These are phyloP conservation scores for Acestrorhynchus altus DNA, from an alignment of 2,797 vertebrate species.

Conservation along the genomic window DNA sequence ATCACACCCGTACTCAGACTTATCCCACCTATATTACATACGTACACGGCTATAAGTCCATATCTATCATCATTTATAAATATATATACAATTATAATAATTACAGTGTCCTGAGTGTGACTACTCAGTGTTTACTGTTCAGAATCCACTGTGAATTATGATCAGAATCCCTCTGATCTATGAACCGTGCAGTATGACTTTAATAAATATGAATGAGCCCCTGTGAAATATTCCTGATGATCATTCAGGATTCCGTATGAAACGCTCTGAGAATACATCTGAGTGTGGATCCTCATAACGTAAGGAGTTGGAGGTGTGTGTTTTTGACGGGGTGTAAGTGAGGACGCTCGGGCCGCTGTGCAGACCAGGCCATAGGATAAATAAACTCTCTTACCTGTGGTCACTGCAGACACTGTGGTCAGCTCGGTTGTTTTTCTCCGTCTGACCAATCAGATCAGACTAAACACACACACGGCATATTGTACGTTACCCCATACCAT, in stretches of 20 bases:
- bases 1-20: neutral
- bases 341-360: slow-evolving; percentile 5
- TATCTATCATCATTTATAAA: too few species aligned
- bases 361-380: slow-evolving; percentile 41
- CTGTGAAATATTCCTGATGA: too few species aligned
- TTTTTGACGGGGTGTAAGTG: neutral
- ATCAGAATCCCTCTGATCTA: too few species aligned
- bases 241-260: neutral
- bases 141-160: neutral
- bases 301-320: neutral
- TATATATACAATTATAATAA: too few species aligned
- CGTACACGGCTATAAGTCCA: too few species aligned
- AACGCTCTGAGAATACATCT: neutral
- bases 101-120: too few species aligned
- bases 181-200: neutral
- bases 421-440: slow-evolving; percentile 17
- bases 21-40: too few species aligned
- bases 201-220: too few species aligned
- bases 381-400: slow-evolving; percentile 48
- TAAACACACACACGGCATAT: slow-evolving; percentile 32
- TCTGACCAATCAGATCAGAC: slow-evolving; percentile 25
- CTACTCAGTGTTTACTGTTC: neutral
- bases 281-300: neutral
- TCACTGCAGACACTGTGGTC: slow-evolving; percentile 43
- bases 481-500: neutral